Evolutionary conservation across 2,888 invertebrate genomes (phyloP).

Genomic region (Tipula vernalis): DNA sequence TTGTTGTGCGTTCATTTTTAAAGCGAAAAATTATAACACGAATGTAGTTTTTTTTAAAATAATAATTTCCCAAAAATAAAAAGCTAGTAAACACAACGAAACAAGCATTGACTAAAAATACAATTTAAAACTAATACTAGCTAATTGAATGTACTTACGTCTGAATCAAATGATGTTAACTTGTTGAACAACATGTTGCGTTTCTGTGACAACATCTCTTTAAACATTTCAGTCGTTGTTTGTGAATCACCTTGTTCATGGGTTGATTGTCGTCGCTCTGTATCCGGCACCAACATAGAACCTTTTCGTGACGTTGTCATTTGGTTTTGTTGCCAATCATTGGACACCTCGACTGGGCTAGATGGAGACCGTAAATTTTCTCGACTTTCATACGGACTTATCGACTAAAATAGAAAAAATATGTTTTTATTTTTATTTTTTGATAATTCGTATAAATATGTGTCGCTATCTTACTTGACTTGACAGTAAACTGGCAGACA

Average conservation of each 20-base stretch:
- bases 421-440: neutral
- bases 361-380: constrained; percentile 54
- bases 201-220: constrained; percentile 88
- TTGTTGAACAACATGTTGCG: constrained; percentile 75
- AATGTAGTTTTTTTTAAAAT: neutral
- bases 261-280: constrained; percentile 47
- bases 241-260: constrained; percentile 53
- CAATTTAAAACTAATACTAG: constrained; percentile 5
- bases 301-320: constrained; percentile 25
- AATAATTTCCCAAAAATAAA: neutral
- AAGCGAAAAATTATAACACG: neutral
- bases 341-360: constrained; percentile 32
- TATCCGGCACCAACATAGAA: constrained; percentile 26
- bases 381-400: constrained; percentile 54
- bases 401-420: constrained; percentile 35
- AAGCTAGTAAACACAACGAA: neutral
- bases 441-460: neutral
- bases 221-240: constrained; percentile 82
- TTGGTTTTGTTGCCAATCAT: neutral
- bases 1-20: neutral
- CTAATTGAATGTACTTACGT: constrained; percentile 49
- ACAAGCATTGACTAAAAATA: neutral
- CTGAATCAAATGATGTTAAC: constrained; percentile 80
- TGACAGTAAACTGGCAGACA: constrained; percentile 31
- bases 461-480: constrained; percentile 26